Conservation (phyloP, 2,888 invertebrate genomes). For the Panzeria rudis region DNA sequence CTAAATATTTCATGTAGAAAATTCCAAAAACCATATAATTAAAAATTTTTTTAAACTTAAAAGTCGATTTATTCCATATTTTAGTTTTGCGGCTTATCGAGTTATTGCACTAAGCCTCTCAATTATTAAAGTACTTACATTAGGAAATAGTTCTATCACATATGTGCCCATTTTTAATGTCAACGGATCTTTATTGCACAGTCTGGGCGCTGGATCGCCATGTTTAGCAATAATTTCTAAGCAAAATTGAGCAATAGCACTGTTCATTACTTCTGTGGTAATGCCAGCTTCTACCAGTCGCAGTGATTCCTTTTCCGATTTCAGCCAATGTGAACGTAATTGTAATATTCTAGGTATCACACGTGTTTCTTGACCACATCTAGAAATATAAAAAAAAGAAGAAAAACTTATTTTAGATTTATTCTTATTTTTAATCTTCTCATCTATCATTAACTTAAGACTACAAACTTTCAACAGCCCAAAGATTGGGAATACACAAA, state of each 20-base stretch:
- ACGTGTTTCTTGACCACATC: constrained; percentile 98
- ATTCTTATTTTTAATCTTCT: no score
- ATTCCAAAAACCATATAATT: no score
- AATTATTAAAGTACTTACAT: constrained; percentile 83
- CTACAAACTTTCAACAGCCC: neutral
- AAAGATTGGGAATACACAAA: constrained; percentile 6
- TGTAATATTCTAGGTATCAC: constrained; percentile 98
- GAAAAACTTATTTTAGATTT: neutral
- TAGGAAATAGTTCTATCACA: constrained; percentile 97
- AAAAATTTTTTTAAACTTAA: no score
- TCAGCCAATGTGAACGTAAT: constrained; percentile 97
- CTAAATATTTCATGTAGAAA: no score
- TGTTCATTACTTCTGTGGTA: constrained; percentile 95
- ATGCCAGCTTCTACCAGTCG: constrained; percentile 97
- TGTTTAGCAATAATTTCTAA: constrained; percentile 98
- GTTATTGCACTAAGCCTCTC: no score
- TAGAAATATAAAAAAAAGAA: constrained; percentile 83
- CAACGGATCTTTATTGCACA: constrained; percentile 99
- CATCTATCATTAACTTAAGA: no score
- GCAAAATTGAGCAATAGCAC: constrained; percentile 98
- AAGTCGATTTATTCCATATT: no score
- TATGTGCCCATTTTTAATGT: constrained; percentile 98
- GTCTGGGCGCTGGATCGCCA: constrained; percentile 96
- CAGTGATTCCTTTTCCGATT: constrained; percentile 94
- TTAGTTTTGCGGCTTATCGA: no score